Evolutionary conservation across 2,797 vertebrate genomes (phyloP), one percentile per base, ranked within the genome.

Genomic region (Rousettus madagascariensis): DNA sequence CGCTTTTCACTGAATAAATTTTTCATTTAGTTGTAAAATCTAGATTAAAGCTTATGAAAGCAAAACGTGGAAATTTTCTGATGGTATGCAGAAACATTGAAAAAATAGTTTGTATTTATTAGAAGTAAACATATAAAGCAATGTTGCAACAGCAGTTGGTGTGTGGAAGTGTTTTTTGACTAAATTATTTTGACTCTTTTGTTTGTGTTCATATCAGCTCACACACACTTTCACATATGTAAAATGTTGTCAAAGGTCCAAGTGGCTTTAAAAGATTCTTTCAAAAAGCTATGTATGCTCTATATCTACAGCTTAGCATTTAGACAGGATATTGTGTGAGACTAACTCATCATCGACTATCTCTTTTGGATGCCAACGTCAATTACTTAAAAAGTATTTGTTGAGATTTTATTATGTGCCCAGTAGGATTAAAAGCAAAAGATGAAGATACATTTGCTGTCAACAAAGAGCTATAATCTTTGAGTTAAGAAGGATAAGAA

Each of bases 21-120:
- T 91, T 43, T 83, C 46, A 72, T 13, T 93, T 85, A 57, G 41
- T 80, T 94, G 10, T 90, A 92, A 92, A 93, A 71, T 84, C 59
- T 82, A 80, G 59, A 57, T 43, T 20, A 8, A 84, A 66, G 49
- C 43, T 94, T 92, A 69, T 69, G 57, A 84, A 86, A 66, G 69
- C 75, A 90, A 91, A 93, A 79, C 36, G 57, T 4, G 8, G 15
- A 46, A 57, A 82, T n/a, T 77, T 82, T n/a, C 28, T 74, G 55
- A 82, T 61, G 61, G 20, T 22, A 49, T 46, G 28, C 36, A 79
- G 69, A 17, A 77, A 80, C 16, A 74, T 4, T 41, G 0, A n/a
- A 61, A 68, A 91, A 90, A 51, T 33, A 94, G 12, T 77, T 75
- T 80, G 57, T 74, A 22, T 55, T 82, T 24, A 24, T 46, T 49